Percentiles rank a stretch among this genome's conserved stretches.
phyloP scores from a whole-genome alignment of 1,140 invertebrate species.

The Elysia chlorotica region DNA sequence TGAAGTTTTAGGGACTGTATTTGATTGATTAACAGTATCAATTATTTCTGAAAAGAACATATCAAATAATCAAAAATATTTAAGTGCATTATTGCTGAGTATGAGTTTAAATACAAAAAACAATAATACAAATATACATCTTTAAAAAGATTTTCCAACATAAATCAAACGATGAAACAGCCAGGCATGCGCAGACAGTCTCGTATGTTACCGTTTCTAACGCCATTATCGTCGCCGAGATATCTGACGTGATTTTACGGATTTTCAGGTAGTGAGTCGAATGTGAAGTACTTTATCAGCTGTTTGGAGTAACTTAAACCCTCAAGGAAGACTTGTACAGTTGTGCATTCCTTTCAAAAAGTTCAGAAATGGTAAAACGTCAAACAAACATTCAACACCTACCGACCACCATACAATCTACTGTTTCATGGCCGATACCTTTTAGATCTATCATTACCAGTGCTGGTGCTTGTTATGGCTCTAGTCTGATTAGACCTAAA shows the following conservation, averaged over 20 bases:
- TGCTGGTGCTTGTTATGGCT: neutral
- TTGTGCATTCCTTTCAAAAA: neutral
- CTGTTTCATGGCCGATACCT: no score
- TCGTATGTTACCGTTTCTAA: slow-evolving; percentile 57
- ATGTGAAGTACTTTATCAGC: slow-evolving; percentile 34
- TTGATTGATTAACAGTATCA: no score
- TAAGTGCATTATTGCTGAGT: no score
- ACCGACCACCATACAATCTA: no score
- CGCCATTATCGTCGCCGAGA: slow-evolving; percentile 61
- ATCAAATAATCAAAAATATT: no score
- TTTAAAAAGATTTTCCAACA: no score
- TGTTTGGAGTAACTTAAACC: slow-evolving; percentile 4
- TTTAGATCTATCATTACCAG: slow-evolving; percentile 2
- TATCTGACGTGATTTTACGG: slow-evolving; percentile 53
- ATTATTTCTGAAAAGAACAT: no score
- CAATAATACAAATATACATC: no score
- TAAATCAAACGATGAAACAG: neutral
- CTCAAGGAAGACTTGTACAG: slow-evolving; percentile 9
- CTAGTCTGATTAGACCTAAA: no score
- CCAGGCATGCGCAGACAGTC: slow-evolving; percentile 54
- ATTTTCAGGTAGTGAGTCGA: slow-evolving; percentile 47
- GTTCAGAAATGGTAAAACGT: slow-evolving; percentile 18
- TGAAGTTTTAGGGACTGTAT: no score
- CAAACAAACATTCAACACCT: no score
- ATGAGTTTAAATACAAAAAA: no score